Evolutionary conservation across 1,140 invertebrate species (phyloP).

Genomic region (Gryon sp.): DNA sequence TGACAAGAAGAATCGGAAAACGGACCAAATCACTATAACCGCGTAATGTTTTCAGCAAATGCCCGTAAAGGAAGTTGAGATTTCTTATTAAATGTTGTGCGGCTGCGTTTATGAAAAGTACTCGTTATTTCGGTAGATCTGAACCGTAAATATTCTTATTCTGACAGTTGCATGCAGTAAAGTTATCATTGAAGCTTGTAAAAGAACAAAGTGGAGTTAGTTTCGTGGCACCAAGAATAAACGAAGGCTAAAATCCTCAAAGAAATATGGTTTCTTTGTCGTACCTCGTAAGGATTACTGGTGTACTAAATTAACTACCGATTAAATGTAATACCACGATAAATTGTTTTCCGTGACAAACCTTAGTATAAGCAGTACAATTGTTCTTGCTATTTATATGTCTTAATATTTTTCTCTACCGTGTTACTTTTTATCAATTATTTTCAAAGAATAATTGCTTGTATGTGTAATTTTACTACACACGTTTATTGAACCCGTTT

Average conservation of each 20-base stretch:
- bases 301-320: slow-evolving; percentile 37
- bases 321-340: slow-evolving; percentile 27
- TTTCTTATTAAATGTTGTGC: slow-evolving; percentile 46
- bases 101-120: slow-evolving; percentile 54
- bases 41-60: neutral
- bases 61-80: slow-evolving; percentile 2
- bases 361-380: neutral
- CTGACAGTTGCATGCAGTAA: slow-evolving; percentile 46
- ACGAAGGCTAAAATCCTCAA: slow-evolving; percentile 52
- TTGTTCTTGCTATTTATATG: neutral
- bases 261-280: slow-evolving; percentile 53
- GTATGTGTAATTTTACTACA: too few relatives aligned
- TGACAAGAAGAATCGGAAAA: too few relatives aligned
- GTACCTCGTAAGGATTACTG: slow-evolving; percentile 19
- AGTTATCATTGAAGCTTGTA: slow-evolving; percentile 58
- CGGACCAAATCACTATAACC: too few relatives aligned
- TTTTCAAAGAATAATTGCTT: too few relatives aligned
- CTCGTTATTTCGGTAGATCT: slow-evolving; percentile 61
- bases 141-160: slow-evolving; percentile 61
- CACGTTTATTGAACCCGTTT: too few relatives aligned
- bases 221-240: slow-evolving; percentile 23
- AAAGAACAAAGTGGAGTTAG: slow-evolving; percentile 46
- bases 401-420: too few relatives aligned
- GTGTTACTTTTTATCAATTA: too few relatives aligned
- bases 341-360: slow-evolving; percentile 25